These are phyloP conservation scores for Podarcis muralis DNA, from an alignment of 2,113 vertebrate genomes.

Conservation along the genomic window DNA sequence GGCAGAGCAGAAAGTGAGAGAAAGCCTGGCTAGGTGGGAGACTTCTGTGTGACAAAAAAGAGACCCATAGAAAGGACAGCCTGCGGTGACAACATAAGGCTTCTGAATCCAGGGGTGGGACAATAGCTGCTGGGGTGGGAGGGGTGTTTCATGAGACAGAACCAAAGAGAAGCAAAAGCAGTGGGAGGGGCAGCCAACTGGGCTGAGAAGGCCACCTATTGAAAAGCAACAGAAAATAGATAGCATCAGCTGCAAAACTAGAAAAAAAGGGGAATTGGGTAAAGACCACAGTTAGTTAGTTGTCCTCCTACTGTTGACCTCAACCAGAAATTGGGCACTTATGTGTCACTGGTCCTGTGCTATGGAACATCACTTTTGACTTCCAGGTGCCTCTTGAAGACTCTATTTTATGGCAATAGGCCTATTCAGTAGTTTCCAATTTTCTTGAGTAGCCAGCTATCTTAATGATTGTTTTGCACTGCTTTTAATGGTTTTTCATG, in stretches of 20 bases:
- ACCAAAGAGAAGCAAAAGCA: not conserved
- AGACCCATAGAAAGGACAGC: not conserved
- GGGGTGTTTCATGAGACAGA: not conserved
- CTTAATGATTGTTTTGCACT: too few relatives aligned
- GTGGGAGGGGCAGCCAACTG: not conserved
- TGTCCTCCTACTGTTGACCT: too few relatives aligned
- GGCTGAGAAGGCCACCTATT: not conserved
- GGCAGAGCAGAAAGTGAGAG: not conserved
- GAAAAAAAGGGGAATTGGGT: too few relatives aligned
- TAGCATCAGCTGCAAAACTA: not conserved
- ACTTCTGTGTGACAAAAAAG: not conserved
- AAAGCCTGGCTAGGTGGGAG: not conserved
- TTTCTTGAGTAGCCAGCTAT: too few relatives aligned
- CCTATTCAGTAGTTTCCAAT: too few relatives aligned
- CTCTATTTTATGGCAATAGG: too few relatives aligned
- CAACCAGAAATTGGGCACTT: too few relatives aligned
- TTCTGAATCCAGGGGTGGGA: not conserved
- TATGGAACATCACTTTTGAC: too few relatives aligned
- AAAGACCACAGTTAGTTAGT: too few relatives aligned
- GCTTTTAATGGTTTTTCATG: too few relatives aligned
- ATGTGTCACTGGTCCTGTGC: too few relatives aligned
- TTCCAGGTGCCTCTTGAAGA: too few relatives aligned
- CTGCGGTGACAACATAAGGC: not conserved
- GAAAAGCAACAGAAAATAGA: not conserved
- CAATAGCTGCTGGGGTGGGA: not conserved